These are phyloP conservation scores for Trissolcus brochymenae DNA, from an alignment of 2,888 invertebrate genomes.

Conservation along the genomic window DNA sequence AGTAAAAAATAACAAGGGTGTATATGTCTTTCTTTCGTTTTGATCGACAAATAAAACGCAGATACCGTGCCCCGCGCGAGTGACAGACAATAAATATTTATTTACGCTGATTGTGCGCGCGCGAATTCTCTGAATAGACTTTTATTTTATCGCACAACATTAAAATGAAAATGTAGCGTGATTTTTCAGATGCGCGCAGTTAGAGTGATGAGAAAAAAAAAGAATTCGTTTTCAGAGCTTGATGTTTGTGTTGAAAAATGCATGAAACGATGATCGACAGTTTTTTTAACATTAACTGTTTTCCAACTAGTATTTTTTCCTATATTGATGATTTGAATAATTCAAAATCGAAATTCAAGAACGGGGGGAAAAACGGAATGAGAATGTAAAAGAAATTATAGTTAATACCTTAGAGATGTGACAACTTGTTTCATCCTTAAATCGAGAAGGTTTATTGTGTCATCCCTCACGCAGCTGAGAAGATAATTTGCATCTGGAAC, in stretches of 20 bases:
- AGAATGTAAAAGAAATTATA: background rate
- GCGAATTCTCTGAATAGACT: slow-evolving; percentile 11
- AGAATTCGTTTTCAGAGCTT: too few species aligned
- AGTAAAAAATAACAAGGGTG: slow-evolving; percentile 28
- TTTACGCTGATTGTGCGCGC: slow-evolving; percentile 36
- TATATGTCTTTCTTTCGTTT: slow-evolving; percentile 39
- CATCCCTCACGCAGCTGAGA: slow-evolving; percentile 95
- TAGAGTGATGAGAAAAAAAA: slow-evolving; percentile 1
- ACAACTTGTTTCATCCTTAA: slow-evolving; percentile 95
- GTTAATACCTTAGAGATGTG: slow-evolving; percentile 88
- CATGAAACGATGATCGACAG: too few species aligned
- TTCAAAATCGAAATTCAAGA: too few species aligned
- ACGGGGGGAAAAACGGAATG: too few species aligned
- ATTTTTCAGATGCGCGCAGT: too few species aligned
- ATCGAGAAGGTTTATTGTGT: slow-evolving; percentile 95
- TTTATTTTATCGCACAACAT: slow-evolving; percentile 17
- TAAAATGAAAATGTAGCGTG: background rate
- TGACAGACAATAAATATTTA: slow-evolving; percentile 46
- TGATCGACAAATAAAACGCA: slow-evolving; percentile 45
- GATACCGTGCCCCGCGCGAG: slow-evolving; percentile 27
- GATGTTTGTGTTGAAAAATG: too few species aligned
- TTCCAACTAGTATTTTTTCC: too few species aligned
- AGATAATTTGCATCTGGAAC: slow-evolving; percentile 91
- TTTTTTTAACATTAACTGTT: too few species aligned
- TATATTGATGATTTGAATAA: too few species aligned